These are phyloP conservation scores for Araneus ventricosus DNA, from an alignment of 1,140 invertebrate species.

Conservation along the genomic window DNA sequence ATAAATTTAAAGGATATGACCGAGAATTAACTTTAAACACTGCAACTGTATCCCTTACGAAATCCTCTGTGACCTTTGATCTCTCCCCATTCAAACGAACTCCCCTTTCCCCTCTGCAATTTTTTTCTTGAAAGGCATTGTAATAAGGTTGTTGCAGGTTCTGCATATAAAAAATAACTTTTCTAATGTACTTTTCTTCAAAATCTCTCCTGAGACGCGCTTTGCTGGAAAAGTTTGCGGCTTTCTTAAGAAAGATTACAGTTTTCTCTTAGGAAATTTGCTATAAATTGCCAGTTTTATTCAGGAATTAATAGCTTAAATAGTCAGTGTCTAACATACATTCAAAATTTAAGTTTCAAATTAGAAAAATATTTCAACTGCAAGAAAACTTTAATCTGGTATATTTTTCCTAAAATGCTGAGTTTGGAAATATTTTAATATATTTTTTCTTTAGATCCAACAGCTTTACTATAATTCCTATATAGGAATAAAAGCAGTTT, in stretches of 20 bases:
- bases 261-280: too few relatives aligned
- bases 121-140: background rate
- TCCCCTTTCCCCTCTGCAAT: background rate
- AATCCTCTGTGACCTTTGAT: slow-evolving; percentile 13
- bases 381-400: too few relatives aligned
- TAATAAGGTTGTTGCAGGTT: background rate
- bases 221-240: background rate
- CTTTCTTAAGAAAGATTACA: background rate
- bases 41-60: background rate
- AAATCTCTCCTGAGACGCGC: background rate
- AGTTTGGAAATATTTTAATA: too few relatives aligned
- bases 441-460: too few relatives aligned
- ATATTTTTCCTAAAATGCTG: too few relatives aligned
- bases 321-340: too few relatives aligned
- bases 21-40: background rate
- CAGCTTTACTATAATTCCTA: too few relatives aligned
- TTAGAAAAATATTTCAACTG: too few relatives aligned
- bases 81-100: background rate
- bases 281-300: too few relatives aligned
- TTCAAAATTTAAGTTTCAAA: too few relatives aligned
- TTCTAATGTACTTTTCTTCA: background rate
- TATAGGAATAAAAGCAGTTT: too few relatives aligned
- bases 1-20: background rate
- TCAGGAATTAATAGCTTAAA: too few relatives aligned
- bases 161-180: background rate